Conservation (phyloP, 2,113 vertebrate genomes). For the Cyanistes caeruleus region DNA sequence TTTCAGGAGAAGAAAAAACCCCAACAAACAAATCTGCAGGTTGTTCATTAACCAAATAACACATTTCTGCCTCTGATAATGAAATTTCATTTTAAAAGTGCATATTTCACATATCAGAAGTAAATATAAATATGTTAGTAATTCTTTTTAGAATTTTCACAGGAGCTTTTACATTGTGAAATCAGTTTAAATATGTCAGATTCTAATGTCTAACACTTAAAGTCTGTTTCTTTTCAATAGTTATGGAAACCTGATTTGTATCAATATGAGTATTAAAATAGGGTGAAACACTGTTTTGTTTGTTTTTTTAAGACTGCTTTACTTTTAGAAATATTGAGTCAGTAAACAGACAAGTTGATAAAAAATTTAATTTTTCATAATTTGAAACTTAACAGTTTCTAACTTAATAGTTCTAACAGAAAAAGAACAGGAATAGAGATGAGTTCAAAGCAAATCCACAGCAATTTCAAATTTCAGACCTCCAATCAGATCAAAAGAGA, state of each 20-base stretch:
- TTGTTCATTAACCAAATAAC: neutral
- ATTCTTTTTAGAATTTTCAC: neutral
- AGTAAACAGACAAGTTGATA: rapidly evolving
- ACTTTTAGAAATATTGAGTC: neutral
- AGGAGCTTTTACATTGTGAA: neutral
- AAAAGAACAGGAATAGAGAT: neutral
- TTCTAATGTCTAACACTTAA: neutral
- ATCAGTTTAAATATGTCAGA: neutral
- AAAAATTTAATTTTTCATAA: neutral
- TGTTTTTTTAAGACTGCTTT: neutral
- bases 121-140: neutral
- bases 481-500: neutral
- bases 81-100: neutral
- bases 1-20: rapidly evolving
- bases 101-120: neutral
- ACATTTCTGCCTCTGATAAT: neutral
- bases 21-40: rapidly evolving
- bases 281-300: neutral
- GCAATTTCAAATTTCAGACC: neutral
- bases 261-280: neutral
- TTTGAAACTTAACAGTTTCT: neutral
- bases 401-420: neutral
- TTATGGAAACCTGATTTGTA: neutral
- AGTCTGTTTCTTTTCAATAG: neutral
- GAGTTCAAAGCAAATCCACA: neutral